Conservation (phyloP, 64 coral and sea anemone genomes). For the Porites australiensis region DNA sequence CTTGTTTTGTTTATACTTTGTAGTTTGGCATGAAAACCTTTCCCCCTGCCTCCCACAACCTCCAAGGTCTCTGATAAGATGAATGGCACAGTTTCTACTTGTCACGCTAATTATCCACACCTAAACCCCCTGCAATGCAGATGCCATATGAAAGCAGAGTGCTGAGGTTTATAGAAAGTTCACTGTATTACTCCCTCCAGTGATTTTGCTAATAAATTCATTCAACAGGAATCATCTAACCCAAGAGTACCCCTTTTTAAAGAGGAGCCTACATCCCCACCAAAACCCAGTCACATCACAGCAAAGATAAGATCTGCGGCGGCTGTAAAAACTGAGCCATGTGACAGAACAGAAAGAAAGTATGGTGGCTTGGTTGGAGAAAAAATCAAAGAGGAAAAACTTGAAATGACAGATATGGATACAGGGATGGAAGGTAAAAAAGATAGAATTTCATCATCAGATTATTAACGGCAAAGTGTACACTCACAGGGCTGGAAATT, state of each 20-base stretch:
- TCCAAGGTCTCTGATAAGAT: too few relatives aligned
- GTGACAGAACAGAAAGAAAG: neutral
- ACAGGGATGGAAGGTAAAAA: slow-evolving; percentile 13
- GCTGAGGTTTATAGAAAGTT: too few relatives aligned
- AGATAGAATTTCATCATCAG: neutral
- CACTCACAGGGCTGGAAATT: neutral
- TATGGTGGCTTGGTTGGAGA: slow-evolving; percentile 83
- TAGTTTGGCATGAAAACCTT: too few relatives aligned
- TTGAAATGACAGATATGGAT: neutral
- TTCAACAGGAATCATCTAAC: slow-evolving; percentile 2
- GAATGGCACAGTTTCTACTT: too few relatives aligned
- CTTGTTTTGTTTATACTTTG: too few relatives aligned
- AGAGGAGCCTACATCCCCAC: neutral
- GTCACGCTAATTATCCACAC: too few relatives aligned
- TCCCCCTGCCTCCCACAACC: too few relatives aligned
- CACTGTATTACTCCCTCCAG: too few relatives aligned
- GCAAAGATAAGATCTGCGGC: neutral
- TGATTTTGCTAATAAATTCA: neutral
- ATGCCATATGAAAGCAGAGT: too few relatives aligned
- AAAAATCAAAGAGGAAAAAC: neutral
- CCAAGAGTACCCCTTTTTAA: slow-evolving; percentile 1
- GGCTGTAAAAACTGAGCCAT: slow-evolving; percentile 2
- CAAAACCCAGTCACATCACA: neutral
- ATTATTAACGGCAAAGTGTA: neutral
- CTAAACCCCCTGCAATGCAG: too few relatives aligned